A percentile compares a stretch with the other conserved stretches of the same genome.
phyloP scores from a whole-genome alignment of 2,113 vertebrate genomes.

The Heloderma charlesbogerti region DNA sequence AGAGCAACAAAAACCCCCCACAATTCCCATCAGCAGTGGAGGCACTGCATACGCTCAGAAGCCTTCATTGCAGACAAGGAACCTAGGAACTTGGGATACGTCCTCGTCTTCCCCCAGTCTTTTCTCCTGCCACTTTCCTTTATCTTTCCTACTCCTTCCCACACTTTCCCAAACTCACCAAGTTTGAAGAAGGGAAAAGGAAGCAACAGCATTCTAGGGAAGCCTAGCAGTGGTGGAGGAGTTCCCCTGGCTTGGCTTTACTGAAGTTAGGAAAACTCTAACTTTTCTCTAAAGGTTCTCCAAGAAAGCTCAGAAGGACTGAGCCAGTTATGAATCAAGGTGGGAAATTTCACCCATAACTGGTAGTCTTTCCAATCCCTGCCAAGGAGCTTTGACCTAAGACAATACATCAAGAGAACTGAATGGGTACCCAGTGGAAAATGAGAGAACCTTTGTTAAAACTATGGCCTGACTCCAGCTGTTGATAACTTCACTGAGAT shows the following conservation, averaged over 20 bases:
- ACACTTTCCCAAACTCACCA: not conserved
- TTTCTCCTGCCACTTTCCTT: not conserved
- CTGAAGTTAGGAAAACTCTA: not conserved
- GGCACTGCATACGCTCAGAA: not conserved
- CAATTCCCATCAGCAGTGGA: not conserved
- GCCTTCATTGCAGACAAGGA: not conserved
- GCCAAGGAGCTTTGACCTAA: not conserved
- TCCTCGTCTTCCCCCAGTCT: not conserved
- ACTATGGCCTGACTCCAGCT: not conserved
- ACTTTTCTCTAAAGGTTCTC: not conserved
- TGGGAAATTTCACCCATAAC: not conserved
- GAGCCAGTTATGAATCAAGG: not conserved
- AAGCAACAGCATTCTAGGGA: not conserved
- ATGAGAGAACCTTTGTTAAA: not conserved
- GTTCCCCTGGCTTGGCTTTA: not conserved
- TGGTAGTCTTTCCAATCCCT: not conserved
- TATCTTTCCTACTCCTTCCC: not conserved
- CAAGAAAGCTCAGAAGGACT: not conserved
- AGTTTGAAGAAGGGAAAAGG: not conserved
- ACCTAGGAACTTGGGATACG: not conserved
- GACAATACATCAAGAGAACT: not conserved
- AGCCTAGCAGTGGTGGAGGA: not conserved
- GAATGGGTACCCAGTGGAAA: not conserved
- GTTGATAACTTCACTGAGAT: slow-evolving; percentile 36
- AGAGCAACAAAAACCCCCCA: not conserved